Percentiles rank a stretch among this genome's conserved stretches.
phyloP scores from a whole-genome alignment of 2,113 vertebrate species.

The Sardina pilchardus region DNA sequence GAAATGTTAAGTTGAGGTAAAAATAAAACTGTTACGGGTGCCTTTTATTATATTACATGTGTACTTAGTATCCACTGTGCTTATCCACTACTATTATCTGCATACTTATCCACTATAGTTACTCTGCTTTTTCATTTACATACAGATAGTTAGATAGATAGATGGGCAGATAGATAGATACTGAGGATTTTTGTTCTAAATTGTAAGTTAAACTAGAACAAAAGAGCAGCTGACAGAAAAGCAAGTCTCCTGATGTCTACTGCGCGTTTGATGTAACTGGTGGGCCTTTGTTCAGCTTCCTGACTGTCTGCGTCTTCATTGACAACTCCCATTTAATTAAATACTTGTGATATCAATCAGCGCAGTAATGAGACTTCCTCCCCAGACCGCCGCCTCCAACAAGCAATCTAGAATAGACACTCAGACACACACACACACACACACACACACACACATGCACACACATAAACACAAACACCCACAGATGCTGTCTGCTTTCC shows the following conservation, averaged over 20 bases:
- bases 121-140: too few relatives aligned
- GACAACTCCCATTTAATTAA: conserved; percentile 29
- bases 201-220: background rate
- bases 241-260: background rate
- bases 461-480: background rate
- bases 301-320: conserved; percentile 4
- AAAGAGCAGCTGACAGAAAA: background rate
- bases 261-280: background rate
- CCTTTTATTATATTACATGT: background rate
- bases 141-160: too few relatives aligned
- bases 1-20: too few relatives aligned
- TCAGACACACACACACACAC: background rate
- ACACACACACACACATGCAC: background rate
- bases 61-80: background rate
- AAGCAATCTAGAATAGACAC: background rate
- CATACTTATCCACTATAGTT: background rate
- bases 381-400: background rate
- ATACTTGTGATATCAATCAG: background rate
- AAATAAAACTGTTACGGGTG: too few relatives aligned
- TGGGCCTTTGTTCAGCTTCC: conserved; percentile 12
- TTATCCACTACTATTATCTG: background rate
- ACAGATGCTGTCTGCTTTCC: background rate
- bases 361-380: conserved; percentile 22
- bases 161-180: too few relatives aligned
- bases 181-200: background rate